phyloP scores from a whole-genome alignment of 2,888 invertebrate species.

The Iselma pallidipennis region DNA sequence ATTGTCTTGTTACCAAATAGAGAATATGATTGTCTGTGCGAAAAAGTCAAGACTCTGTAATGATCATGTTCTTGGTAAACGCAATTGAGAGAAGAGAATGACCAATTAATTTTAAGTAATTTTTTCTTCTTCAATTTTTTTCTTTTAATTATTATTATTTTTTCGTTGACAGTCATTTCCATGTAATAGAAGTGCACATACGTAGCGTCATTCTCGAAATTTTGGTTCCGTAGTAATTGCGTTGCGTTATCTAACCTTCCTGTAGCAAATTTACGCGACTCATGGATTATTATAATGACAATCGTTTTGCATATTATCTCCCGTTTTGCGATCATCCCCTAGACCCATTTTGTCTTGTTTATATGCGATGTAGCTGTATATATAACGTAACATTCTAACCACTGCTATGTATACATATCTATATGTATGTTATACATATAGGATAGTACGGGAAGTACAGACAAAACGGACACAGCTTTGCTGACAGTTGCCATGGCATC shows the following conservation, averaged over 20 bases:
- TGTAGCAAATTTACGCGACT: constrained; percentile 49
- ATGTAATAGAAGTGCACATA: no score
- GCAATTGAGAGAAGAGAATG: not conserved
- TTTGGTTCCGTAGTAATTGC: no score
- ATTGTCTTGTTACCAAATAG: constrained; percentile 38
- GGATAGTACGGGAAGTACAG: constrained; percentile 33
- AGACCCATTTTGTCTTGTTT: constrained; percentile 50
- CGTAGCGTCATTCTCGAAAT: no score
- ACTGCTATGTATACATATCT: not conserved
- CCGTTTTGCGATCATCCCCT: constrained; percentile 51
- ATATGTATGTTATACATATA: constrained; percentile 29
- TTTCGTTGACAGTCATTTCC: no score
- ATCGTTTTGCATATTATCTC: constrained; percentile 53
- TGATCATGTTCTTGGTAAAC: not conserved
- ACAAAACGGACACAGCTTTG: constrained; percentile 33
- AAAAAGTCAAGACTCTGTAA: constrained; percentile 13
- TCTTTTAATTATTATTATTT: not conserved
- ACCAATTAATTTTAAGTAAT: not conserved
- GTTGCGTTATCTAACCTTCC: not conserved
- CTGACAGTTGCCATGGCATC: constrained; percentile 36
- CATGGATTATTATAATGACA: constrained; percentile 56
- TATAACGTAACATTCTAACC: constrained; percentile 26
- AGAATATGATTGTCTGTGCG: constrained; percentile 18
- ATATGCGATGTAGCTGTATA: constrained; percentile 32
- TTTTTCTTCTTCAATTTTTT: not conserved